These are phyloP conservation scores for Cyprinella venusta DNA, from an alignment of 2,797 vertebrate genomes.

Conservation along the genomic window DNA sequence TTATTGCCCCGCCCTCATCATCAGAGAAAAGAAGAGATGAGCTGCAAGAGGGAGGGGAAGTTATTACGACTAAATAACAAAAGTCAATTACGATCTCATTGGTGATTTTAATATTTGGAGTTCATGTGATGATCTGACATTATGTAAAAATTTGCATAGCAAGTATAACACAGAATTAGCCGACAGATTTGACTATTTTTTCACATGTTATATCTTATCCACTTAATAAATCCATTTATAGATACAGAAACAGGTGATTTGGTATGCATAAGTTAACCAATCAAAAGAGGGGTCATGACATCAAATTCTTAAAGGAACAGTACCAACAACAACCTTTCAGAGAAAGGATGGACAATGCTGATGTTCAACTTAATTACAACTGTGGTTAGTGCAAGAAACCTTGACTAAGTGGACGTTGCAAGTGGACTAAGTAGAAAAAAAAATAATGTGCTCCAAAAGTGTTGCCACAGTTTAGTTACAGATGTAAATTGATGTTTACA, in stretches of 20 bases:
- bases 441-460: background rate
- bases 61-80: background rate
- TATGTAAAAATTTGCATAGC: background rate
- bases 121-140: background rate
- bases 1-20: no score
- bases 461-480: conserved; percentile 1
- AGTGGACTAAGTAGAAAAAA: background rate
- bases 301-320: background rate
- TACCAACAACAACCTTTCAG: background rate
- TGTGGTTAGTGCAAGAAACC: background rate
- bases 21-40: no score
- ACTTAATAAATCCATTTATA: background rate
- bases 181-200: background rate
- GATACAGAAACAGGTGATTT: background rate
- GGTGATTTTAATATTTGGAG: background rate
- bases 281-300: background rate
- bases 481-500: conserved; percentile 20
- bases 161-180: background rate
- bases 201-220: background rate
- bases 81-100: background rate
- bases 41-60: background rate
- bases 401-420: background rate
- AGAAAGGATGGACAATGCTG: background rate
- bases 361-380: background rate
- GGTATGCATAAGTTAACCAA: background rate